Evolutionary conservation across 2,888 invertebrate species (phyloP), one percentile per base, ranked within the genome.

Genomic region (Capitulum mitella): DNA sequence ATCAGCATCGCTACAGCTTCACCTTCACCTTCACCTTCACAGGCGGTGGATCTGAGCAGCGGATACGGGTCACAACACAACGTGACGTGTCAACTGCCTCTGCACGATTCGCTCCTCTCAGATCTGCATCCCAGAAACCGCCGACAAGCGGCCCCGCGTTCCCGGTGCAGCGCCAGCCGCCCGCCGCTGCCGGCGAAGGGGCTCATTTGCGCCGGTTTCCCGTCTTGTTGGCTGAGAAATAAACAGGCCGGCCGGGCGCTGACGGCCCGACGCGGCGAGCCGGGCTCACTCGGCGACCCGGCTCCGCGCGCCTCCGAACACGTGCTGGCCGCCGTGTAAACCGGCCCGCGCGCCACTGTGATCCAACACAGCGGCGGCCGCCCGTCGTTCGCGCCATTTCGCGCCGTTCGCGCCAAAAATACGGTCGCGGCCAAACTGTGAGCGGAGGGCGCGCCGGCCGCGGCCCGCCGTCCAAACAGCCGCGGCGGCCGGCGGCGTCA

Each of bases 281-380:
- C 3, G 58, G 58, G n/a, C 10, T 58, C 58, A n/a, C 0, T 58
- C 58, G 29, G 58, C 58, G 58, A 0, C n/a, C 1, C 51, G 51
- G 51, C 51, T n/a, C 51, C 19, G 19, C 51, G 19, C 51, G 19
- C 43, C 6, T 16, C 51, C 19, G 51, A 22, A 51, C 51, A 22
- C 51, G 51, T 43, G 43, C 43, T 43, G 43, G 43, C 43, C 51
- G 51, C 51, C 51, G 22, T 2, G 51, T 51, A 51, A 51, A 51
- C 51, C 22, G 32, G 77, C 48, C 46, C 46, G 77, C 79, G n/a
- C 77, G 64, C 76, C 74, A 34, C 64, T 2, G 22, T 22, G 51
- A 22, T 51, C 51, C 51, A 22, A 19, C 51, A 51, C 51, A 22
- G 51, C 51, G 51, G 51, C 51, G 51, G 51, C 51, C 51, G 51